Conservation (phyloP, 2,113 vertebrate genomes). For the Perognathus longimembris region DNA sequence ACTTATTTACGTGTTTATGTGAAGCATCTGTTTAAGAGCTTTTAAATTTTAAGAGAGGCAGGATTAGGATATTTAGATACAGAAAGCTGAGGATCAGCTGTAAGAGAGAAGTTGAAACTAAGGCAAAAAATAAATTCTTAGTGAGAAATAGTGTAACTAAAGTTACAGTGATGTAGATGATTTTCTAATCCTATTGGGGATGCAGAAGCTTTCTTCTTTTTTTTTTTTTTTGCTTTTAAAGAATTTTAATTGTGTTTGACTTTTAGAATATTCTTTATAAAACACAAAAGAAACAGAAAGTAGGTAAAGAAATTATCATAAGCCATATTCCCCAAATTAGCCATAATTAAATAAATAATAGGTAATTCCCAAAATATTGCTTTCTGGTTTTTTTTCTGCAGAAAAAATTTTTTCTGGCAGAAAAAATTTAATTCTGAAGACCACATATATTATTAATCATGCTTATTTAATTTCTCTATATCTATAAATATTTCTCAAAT, state of each 20-base stretch:
- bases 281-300: neutral
- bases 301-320: neutral
- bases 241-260: neutral
- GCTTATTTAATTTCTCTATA: neutral
- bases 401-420: no score
- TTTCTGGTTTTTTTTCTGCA: neutral
- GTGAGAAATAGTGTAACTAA: neutral
- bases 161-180: neutral
- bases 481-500: neutral
- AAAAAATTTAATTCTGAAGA: neutral
- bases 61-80: neutral
- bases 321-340: neutral
- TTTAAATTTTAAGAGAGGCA: neutral
- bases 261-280: neutral
- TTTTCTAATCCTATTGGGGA: neutral
- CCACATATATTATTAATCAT: neutral
- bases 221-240: constrained; percentile 13
- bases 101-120: constrained; percentile 15
- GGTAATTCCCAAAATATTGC: neutral
- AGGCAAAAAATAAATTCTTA: neutral
- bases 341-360: neutral
- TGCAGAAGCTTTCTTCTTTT: constrained; percentile 16
- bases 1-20: neutral
- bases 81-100: neutral
- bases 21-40: neutral